A percentile compares a stretch with the other conserved stretches of the same genome.
Evolutionary conservation across 1,140 invertebrate genomes (phyloP).

Genomic region (Trichogramma pretiosum): DNA sequence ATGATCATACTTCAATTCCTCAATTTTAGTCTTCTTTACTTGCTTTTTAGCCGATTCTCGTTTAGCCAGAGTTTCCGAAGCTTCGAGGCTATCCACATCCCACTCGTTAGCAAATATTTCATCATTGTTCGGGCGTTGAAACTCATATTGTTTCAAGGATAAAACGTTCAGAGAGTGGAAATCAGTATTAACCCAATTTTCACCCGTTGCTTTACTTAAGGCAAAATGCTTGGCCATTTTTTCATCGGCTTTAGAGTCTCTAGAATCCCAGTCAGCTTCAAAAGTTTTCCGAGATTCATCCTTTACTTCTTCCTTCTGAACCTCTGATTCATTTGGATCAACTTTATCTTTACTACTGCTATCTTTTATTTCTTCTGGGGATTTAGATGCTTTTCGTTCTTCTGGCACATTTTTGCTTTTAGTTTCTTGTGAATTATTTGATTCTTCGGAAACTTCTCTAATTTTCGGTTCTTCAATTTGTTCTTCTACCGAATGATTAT

Average conservation of each 20-base stretch:
- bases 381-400: background rate
- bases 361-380: constrained; percentile 9
- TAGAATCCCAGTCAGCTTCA: constrained; percentile 16
- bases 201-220: constrained; percentile 15
- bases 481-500: constrained; percentile 12
- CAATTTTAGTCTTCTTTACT: constrained; percentile 25
- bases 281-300: constrained; percentile 8
- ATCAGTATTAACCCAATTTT: constrained; percentile 31
- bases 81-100: constrained; percentile 42
- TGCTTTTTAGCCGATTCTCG: constrained; percentile 13
- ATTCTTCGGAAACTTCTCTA: background rate
- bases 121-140: constrained; percentile 28
- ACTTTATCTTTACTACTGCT: constrained; percentile 2
- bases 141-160: constrained; percentile 31
- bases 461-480: constrained; percentile 5
- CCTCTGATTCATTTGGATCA: background rate
- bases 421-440: no score
- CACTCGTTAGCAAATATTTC: constrained; percentile 37
- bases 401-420: no score
- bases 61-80: constrained; percentile 27
- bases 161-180: constrained; percentile 36
- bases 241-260: constrained; percentile 13
- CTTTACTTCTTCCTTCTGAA: constrained; percentile 16
- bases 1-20: constrained; percentile 37
- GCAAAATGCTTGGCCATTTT: constrained; percentile 14